Conservation (phyloP, 2,888 invertebrate species). For the Meteorus cinctellus region DNA sequence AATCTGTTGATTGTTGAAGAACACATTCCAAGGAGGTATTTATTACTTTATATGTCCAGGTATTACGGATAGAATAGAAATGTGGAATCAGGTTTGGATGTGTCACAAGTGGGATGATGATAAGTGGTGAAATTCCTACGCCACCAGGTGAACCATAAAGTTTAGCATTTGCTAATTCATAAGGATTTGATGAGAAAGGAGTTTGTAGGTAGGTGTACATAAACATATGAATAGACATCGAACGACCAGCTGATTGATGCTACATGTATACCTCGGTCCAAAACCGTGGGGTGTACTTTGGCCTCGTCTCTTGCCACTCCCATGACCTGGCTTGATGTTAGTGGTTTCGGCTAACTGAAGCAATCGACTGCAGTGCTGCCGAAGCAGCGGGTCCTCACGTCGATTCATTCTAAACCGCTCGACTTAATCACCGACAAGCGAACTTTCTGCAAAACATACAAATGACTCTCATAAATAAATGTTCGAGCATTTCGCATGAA, state of each 20-base stretch:
- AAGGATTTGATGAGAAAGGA: neutral
- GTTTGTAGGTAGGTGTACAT: neutral
- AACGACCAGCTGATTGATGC: slow-evolving; percentile 4
- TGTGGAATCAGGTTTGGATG: too few species aligned
- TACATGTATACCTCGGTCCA: slow-evolving; percentile 58
- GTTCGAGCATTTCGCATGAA: too few species aligned
- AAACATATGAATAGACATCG: slow-evolving; percentile 14
- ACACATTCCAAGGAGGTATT: too few species aligned
- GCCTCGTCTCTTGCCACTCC: slow-evolving; percentile 69
- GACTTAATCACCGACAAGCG: slow-evolving; percentile 49
- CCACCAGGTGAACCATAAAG: neutral
- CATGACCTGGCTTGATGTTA: slow-evolving; percentile 67
- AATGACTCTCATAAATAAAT: neutral
- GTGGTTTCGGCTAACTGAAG: slow-evolving; percentile 75
- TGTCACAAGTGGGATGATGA: neutral
- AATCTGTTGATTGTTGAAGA: too few species aligned
- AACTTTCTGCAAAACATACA: slow-evolving; percentile 49
- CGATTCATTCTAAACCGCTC: slow-evolving; percentile 69
- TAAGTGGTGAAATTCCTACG: neutral
- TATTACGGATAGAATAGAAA: too few species aligned
- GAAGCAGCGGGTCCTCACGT: slow-evolving; percentile 75
- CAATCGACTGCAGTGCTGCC: slow-evolving; percentile 74
- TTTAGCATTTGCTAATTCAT: neutral
- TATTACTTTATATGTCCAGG: too few species aligned
- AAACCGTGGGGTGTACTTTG: slow-evolving; percentile 68